These are phyloP conservation scores for Scolopax bukidnonensis DNA, from an alignment of 2,797 vertebrate species.

Conservation along the genomic window DNA sequence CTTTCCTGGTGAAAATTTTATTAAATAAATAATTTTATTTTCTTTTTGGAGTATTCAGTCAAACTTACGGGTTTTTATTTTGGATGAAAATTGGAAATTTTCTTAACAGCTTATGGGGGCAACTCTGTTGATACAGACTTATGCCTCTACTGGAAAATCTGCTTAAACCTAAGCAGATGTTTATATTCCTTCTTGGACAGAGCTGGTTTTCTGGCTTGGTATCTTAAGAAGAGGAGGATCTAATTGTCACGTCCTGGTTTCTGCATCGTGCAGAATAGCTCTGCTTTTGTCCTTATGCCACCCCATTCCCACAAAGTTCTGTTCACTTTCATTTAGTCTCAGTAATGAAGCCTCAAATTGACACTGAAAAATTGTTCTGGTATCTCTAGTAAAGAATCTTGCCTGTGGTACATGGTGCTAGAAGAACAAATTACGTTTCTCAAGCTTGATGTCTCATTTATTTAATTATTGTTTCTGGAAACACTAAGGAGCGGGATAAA, in stretches of 20 bases:
- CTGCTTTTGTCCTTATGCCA: not conserved
- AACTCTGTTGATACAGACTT: not conserved
- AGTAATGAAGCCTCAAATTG: not conserved
- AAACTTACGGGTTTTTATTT: not conserved
- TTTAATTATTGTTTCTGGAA: slow-evolving; percentile 1
- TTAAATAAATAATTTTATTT: not conserved
- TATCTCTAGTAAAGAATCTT: not conserved
- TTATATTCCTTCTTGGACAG: not conserved
- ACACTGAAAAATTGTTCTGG: not conserved
- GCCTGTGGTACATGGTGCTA: not conserved
- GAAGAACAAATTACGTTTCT: not conserved
- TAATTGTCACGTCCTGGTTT: not conserved
- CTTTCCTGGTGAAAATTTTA: not conserved
- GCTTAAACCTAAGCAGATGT: not conserved
- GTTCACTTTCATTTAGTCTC: not conserved
- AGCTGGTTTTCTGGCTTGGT: not conserved
- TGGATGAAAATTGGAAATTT: not conserved
- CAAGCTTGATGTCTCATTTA: not conserved
- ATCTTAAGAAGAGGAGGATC: not conserved
- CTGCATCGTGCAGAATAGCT: not conserved
- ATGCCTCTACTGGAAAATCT: not conserved
- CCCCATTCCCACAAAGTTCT: not conserved
- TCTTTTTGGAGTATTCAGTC: not conserved
- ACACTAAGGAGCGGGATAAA: not conserved
- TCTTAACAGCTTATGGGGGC: not conserved